phyloP scores from a whole-genome alignment of 2,797 vertebrate genomes.

The Melanotaenia maccullochi region DNA sequence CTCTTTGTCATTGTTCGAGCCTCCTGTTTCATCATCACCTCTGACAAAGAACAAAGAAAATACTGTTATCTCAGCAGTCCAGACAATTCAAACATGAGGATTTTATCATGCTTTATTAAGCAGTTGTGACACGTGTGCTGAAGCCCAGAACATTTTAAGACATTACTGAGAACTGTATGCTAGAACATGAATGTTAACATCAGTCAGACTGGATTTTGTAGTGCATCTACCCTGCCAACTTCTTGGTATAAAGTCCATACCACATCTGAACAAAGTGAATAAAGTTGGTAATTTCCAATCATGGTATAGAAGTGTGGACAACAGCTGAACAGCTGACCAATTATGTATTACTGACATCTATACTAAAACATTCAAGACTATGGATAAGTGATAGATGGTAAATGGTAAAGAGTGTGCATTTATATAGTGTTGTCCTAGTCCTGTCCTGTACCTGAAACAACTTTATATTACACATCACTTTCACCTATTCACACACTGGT shows the following conservation, averaged over 20 bases:
- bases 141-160: background rate
- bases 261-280: background rate
- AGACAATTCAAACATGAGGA: background rate
- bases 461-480: too few species aligned
- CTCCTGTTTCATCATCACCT: conserved; percentile 91
- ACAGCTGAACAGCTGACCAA: background rate
- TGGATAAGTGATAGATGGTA: background rate
- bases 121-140: background rate
- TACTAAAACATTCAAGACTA: background rate
- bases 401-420: too few species aligned
- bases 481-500: too few species aligned
- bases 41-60: conserved; percentile 71
- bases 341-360: background rate
- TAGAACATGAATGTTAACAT: background rate
- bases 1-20: conserved; percentile 91
- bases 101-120: background rate
- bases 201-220: background rate
- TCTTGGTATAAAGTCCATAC: background rate
- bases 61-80: conserved; percentile 2
- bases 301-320: background rate
- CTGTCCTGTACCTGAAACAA: too few species aligned
- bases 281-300: background rate
- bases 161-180: background rate
- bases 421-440: too few species aligned
- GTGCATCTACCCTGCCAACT: background rate